Base-by-base conservation (phyloP, 1,140 invertebrate species). In the Zaprionus kolodkinae region DNA sequence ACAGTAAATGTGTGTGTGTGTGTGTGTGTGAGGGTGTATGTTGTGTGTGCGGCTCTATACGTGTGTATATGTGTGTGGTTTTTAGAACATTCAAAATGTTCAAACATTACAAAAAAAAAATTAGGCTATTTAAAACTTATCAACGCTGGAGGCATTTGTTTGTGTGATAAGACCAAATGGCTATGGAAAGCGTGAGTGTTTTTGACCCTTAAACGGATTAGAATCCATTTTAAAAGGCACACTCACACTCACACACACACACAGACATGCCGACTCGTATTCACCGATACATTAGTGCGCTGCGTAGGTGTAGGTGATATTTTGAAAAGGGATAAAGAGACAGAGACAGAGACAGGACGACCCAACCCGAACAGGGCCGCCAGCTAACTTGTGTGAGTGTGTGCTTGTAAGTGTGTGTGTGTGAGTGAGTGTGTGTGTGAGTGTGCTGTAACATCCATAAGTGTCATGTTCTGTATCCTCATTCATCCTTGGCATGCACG, bases 391-490 rank as follows among this genome's bases (percentile, higher is more conserved):
- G 50, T 48, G 50, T 66, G 73, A 50, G 52, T 25, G 45, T 43
- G 43, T 45, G 71, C 50, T 55, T 66, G 40, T 48, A 36, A 3
- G 36, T 48, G 54, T 63, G 52, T 50, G 52, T 63, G 74, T 63
- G 36, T 48, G 54, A 59, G 52, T 50, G 52, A 57, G 74, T 63
- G 43, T 30, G 50, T 38, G 56, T 56, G 72, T 56, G 60, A 54
- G 48, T 88, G 75, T 69, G 67, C 57, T 72, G 79, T 72, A 79
- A 84, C 87, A 92, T 91, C 79, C 79, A 92, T 92, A 91, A 92
- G 91, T 92, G 87, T 92, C 91, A 92, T 91, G 91, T 92, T 91
- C 77, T 72, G 82, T 91, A 82, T 81, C 76, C 89, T 88, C 80
- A 84, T 91, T 91, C 88, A 91, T 91, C 88, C 88, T 91, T 88